Evolutionary conservation across 2,797 vertebrate genomes (phyloP).

Genomic region (Poeciliopsis infans): DNA sequence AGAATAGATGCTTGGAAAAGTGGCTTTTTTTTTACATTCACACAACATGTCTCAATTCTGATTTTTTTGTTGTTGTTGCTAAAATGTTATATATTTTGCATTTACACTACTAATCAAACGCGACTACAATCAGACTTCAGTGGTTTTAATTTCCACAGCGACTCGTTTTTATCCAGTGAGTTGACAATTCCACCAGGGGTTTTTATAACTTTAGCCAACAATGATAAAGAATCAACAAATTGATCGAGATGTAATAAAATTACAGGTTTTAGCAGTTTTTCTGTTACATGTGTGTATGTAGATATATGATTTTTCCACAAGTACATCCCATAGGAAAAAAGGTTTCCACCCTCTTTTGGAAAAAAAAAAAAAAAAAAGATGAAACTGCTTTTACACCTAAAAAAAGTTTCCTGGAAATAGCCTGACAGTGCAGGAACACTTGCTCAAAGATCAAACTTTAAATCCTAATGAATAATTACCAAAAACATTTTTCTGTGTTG

Average conservation of each 20-base stretch:
- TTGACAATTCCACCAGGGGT: neutral
- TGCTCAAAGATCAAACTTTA: too few relatives aligned
- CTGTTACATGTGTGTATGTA: neutral
- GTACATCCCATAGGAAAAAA: neutral
- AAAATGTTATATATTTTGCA: too few relatives aligned
- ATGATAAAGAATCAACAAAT: neutral
- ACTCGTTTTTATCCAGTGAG: neutral
- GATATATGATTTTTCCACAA: neutral
- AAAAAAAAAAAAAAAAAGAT: neutral
- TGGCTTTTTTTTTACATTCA: neutral
- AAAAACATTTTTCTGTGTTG: neutral
- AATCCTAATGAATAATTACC: too few relatives aligned
- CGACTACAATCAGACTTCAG: neutral
- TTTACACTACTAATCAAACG: too few relatives aligned
- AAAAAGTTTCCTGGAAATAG: neutral
- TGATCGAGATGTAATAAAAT: neutral
- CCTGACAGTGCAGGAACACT: too few relatives aligned
- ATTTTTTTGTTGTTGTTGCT: too few relatives aligned
- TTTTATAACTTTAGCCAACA: neutral
- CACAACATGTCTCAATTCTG: neutral
- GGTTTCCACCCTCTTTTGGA: neutral
- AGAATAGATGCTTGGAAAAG: neutral
- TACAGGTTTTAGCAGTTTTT: neutral
- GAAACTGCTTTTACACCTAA: neutral
- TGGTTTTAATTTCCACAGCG: too few relatives aligned